Percentiles rank a stretch among this genome's conserved stretches.
Conservation (phyloP, 2,113 vertebrate genomes). For the Ciconia maguari region DNA sequence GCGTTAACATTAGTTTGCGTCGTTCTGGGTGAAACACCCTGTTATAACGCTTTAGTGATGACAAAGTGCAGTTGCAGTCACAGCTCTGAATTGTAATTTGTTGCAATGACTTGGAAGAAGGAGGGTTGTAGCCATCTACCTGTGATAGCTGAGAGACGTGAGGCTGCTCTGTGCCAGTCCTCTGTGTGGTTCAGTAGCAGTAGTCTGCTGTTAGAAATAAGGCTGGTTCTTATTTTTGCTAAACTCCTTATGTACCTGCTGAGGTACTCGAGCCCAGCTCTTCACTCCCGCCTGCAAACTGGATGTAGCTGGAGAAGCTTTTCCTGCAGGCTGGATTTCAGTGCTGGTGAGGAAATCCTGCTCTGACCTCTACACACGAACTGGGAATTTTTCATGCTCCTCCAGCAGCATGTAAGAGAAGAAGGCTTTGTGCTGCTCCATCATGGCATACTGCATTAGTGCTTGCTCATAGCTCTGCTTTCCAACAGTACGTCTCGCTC, state of each 20-base stretch:
- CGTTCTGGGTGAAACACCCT: not conserved
- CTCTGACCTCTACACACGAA: not conserved
- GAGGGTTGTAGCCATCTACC: not conserved
- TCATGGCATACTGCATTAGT: fast-evolving
- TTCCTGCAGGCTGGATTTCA: not conserved
- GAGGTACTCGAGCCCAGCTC: not conserved
- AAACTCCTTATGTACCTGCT: not conserved
- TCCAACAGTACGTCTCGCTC: not conserved
- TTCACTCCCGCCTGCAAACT: not conserved
- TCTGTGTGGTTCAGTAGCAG: not conserved
- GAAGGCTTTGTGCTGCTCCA: not conserved
- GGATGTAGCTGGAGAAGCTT: not conserved
- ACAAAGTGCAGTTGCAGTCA: too few species aligned
- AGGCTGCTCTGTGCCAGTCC: not conserved
- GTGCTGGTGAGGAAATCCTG: not conserved
- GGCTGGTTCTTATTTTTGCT: not conserved
- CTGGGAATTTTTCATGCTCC: not conserved
- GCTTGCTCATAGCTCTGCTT: not conserved
- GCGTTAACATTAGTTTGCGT: not conserved
- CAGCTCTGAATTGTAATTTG: not conserved
- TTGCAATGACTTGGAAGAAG: not conserved
- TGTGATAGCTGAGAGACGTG: not conserved
- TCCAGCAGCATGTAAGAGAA: not conserved
- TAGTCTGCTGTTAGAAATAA: not conserved
- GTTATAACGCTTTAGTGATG: not conserved